These are phyloP conservation scores for Protonemura montana DNA, from an alignment of 2,888 invertebrate species.

Conservation along the genomic window DNA sequence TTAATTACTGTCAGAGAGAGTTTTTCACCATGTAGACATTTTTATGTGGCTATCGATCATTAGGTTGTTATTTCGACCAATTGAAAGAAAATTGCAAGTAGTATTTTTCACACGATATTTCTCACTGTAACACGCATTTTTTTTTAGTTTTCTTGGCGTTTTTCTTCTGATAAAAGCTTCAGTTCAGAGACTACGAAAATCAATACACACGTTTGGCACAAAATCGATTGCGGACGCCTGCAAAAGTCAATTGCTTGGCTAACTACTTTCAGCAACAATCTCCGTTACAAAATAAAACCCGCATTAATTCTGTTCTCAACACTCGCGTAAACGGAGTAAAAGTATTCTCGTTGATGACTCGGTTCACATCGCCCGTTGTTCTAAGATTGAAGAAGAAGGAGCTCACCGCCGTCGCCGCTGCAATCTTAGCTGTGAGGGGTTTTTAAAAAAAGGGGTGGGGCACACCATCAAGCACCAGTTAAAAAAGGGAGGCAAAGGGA, in stretches of 20 bases:
- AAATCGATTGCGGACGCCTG: not conserved
- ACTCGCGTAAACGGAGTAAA: conserved; percentile 16
- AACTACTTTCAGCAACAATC: not conserved
- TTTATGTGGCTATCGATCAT: too few relatives aligned
- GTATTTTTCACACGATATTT: too few relatives aligned
- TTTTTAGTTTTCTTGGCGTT: too few relatives aligned
- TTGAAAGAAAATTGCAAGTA: too few relatives aligned
- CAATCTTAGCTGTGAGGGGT: conserved; percentile 40
- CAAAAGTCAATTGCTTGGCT: not conserved
- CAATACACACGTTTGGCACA: not conserved
- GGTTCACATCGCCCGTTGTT: conserved; percentile 31
- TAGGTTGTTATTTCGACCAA: too few relatives aligned
- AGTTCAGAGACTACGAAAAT: not conserved
- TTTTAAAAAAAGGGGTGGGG: conserved; percentile 43
- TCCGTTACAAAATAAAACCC: not conserved
- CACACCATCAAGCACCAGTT: conserved; percentile 40
- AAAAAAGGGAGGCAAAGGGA: conserved; percentile 42
- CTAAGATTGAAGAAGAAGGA: conserved; percentile 30
- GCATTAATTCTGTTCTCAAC: not conserved
- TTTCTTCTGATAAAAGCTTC: too few relatives aligned
- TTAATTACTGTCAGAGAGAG: too few relatives aligned
- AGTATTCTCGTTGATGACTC: conserved; percentile 28
- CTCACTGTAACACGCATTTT: too few relatives aligned
- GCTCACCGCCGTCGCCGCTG: not conserved
- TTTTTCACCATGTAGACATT: too few relatives aligned